Conservation (phyloP, 2,888 invertebrate genomes). For the Leptura quadrifasciata region DNA sequence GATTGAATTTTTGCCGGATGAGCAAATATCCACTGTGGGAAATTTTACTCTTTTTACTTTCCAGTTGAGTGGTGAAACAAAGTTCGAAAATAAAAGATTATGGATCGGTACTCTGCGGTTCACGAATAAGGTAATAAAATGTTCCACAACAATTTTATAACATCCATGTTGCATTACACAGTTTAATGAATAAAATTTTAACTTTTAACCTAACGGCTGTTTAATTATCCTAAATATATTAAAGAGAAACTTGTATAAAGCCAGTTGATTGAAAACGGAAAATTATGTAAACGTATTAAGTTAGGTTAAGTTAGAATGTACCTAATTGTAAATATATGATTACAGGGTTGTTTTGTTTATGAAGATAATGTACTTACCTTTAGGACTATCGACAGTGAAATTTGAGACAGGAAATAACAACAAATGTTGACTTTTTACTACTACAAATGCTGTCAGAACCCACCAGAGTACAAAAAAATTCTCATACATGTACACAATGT, state of each 20-base stretch:
- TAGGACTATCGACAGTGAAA: no score
- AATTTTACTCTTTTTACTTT: neutral
- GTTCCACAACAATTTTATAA: neutral
- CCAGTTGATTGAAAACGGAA: no score
- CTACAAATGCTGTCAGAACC: no score
- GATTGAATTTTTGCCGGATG: neutral
- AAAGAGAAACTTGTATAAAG: neutral
- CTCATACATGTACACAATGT: no score
- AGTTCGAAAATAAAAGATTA: slow-evolving; percentile 8
- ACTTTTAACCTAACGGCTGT: neutral
- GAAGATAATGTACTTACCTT: no score
- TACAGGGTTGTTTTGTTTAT: no score
- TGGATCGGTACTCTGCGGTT: neutral
- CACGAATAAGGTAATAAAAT: neutral
- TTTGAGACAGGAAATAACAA: no score
- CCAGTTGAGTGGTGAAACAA: neutral
- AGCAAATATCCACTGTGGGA: neutral
- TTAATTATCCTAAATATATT: neutral
- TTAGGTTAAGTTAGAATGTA: no score
- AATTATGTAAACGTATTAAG: no score
- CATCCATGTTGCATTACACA: neutral
- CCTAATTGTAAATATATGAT: no score
- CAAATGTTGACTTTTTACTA: no score
- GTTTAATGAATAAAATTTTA: neutral
- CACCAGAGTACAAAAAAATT: no score